phyloP scores from a whole-genome alignment of 2,797 vertebrate species.

The Tolypeutes matacus region DNA sequence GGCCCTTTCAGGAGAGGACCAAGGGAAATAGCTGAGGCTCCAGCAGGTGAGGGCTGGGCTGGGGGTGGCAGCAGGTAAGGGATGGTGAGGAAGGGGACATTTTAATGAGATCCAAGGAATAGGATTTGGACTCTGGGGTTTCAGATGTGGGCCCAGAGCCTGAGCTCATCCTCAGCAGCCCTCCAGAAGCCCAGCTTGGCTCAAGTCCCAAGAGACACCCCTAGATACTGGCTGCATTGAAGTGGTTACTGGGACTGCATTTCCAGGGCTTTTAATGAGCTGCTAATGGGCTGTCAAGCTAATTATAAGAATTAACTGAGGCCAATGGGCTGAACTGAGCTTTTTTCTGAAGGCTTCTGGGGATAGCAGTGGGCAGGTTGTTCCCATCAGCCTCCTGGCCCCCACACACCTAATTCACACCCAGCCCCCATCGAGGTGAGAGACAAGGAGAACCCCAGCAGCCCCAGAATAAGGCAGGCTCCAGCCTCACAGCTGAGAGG shows the following conservation, averaged over 20 bases:
- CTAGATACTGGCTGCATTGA: conserved; percentile 82
- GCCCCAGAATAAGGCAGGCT: background rate
- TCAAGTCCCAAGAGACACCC: conserved; percentile 63
- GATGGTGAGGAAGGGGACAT: background rate
- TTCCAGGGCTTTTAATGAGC: conserved; percentile 87
- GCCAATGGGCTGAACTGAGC: conserved; percentile 77
- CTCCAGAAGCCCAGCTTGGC: conserved; percentile 52
- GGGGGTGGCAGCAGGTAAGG: background rate
- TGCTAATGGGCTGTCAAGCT: conserved; percentile 90
- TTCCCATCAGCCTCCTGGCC: background rate
- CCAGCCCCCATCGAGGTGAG: background rate
- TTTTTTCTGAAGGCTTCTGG: conserved; percentile 77
- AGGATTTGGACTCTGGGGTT: background rate
- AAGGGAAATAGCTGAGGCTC: background rate
- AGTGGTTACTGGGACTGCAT: conserved; percentile 87
- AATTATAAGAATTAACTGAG: conserved; percentile 88
- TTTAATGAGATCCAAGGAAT: background rate
- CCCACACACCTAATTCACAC: background rate
- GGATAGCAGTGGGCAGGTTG: background rate
- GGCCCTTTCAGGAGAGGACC: background rate
- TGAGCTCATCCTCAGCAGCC: conserved; percentile 39
- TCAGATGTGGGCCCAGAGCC: background rate
- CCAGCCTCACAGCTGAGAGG: background rate
- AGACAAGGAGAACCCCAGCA: background rate
- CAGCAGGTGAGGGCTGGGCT: background rate